These are phyloP conservation scores for Connochaetes taurinus DNA, from an alignment of 2,113 vertebrate species.

Conservation along the genomic window DNA sequence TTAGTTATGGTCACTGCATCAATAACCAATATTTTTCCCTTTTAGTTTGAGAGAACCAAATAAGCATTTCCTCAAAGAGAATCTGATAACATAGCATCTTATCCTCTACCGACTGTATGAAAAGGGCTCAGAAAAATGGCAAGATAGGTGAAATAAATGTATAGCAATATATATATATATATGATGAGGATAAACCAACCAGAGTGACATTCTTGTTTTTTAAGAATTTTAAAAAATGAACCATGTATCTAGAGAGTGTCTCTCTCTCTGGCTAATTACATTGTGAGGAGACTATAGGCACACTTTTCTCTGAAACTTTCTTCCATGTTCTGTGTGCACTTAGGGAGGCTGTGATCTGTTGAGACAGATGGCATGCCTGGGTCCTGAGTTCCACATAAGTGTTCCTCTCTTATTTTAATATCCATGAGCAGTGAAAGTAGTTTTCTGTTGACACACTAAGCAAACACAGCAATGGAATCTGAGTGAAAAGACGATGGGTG, in stretches of 20 bases:
- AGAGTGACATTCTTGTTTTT: neutral
- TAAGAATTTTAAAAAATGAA: neutral
- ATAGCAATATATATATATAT: too few relatives aligned
- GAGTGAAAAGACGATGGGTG: fast-evolving
- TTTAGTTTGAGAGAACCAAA: neutral
- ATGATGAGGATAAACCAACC: neutral
- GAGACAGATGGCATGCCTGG: too few relatives aligned
- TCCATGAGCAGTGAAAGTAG: neutral
- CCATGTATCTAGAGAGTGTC: neutral
- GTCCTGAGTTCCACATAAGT: neutral
- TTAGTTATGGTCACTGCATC: neutral
- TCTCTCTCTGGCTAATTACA: neutral
- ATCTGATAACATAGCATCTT: neutral
- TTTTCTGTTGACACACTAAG: neutral
- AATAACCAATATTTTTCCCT: neutral
- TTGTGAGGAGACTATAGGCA: neutral
- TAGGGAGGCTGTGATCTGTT: neutral
- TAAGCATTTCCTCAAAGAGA: neutral
- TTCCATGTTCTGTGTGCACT: neutral
- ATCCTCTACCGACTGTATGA: neutral
- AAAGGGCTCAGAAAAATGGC: neutral
- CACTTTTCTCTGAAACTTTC: neutral
- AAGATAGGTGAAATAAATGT: neutral
- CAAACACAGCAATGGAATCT: neutral
- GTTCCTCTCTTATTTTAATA: neutral